phyloP scores from a whole-genome alignment of 2,888 invertebrate genomes.

The Phengaris alcon region DNA sequence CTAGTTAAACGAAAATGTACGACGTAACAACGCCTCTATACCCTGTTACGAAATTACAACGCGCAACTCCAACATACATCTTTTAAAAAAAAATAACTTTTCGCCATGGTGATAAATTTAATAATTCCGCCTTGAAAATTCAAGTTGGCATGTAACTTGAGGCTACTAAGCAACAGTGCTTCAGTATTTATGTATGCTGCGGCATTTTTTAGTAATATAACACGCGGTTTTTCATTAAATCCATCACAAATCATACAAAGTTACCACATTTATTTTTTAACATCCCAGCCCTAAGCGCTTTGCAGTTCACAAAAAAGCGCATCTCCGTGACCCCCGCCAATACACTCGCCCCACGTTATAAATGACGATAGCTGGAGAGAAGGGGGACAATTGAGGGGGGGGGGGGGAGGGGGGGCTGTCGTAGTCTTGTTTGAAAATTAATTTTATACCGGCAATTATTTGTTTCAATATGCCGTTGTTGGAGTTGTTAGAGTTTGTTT shows the following conservation, averaged over 20 bases:
- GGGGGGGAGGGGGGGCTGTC: not conserved
- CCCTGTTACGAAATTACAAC: not conserved
- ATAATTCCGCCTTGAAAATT: too few species aligned
- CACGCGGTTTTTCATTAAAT: too few species aligned
- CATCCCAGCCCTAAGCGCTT: slow-evolving; percentile 52
- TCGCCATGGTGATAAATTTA: too few species aligned
- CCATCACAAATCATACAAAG: too few species aligned
- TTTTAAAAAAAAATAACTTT: too few species aligned
- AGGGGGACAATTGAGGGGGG: not conserved
- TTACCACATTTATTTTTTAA: not conserved
- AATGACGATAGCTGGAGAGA: not conserved
- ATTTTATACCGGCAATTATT: slow-evolving; percentile 21
- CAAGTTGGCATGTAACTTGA: too few species aligned
- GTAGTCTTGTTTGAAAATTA: slow-evolving; percentile 1
- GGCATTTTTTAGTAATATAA: too few species aligned
- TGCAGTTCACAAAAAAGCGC: slow-evolving; percentile 58
- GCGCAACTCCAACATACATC: not conserved
- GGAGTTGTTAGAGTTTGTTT: not conserved
- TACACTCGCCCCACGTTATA: slow-evolving; percentile 18
- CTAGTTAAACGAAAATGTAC: not conserved
- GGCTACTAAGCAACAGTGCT: too few species aligned
- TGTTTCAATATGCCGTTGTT: slow-evolving; percentile 4
- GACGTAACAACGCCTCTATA: not conserved
- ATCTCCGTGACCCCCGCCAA: slow-evolving; percentile 60
- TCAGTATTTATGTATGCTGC: too few species aligned